Percentiles rank a stretch among this genome's conserved stretches.
phyloP scores from a whole-genome alignment of 2,888 invertebrate genomes.

The Phanerotoma sp. region DNA sequence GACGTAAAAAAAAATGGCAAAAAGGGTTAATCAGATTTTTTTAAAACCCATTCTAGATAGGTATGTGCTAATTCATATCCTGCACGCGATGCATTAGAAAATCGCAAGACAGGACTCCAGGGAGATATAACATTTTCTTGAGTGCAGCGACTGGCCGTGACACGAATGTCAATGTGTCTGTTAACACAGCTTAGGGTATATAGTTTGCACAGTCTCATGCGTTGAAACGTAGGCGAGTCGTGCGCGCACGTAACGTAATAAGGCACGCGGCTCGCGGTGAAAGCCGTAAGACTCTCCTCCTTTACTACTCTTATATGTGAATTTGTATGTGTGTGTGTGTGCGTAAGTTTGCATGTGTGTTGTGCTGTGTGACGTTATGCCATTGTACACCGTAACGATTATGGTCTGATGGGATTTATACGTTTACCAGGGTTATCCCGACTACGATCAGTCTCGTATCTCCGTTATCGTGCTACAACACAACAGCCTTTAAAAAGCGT shows the following conservation, averaged over 20 bases:
- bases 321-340: no score
- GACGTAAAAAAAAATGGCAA: neutral
- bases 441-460: slow-evolving; percentile 10
- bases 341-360: slow-evolving; percentile 13
- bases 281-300: slow-evolving; percentile 21
- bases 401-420: slow-evolving; percentile 34
- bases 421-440: slow-evolving; percentile 13
- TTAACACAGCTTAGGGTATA: slow-evolving; percentile 21
- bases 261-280: slow-evolving; percentile 28
- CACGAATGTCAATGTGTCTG: slow-evolving; percentile 47
- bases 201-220: slow-evolving; percentile 28
- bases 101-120: slow-evolving; percentile 10
- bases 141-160: slow-evolving; percentile 52
- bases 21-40: no score
- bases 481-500: slow-evolving; percentile 36
- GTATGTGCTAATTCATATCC: neutral
- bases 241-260: slow-evolving; percentile 24
- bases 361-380: slow-evolving; percentile 36
- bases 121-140: slow-evolving; percentile 36
- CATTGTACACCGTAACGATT: slow-evolving; percentile 42
- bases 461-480: slow-evolving; percentile 14
- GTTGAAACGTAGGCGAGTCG: slow-evolving; percentile 43
- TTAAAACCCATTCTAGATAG: neutral
- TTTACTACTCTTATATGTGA: no score
- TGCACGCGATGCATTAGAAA: slow-evolving; percentile 7